A percentile compares a stretch with the other conserved stretches of the same genome.
Evolutionary conservation across 2,888 invertebrate genomes (phyloP).

Genomic region (Cryptocephalus primarius): DNA sequence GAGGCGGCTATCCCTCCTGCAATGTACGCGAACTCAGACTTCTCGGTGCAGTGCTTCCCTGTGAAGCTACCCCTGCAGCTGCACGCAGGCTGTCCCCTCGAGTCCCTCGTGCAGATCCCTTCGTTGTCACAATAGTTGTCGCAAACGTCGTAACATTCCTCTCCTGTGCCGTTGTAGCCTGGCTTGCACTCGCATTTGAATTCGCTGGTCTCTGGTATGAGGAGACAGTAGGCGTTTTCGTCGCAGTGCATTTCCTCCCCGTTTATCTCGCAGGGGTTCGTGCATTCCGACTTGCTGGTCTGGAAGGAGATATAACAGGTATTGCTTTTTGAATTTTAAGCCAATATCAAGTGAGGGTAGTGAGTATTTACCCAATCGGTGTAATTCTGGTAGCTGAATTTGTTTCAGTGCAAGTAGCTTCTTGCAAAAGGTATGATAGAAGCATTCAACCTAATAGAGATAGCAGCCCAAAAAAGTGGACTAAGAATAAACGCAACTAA

Average conservation of each 20-base stretch:
- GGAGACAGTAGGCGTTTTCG: conserved; percentile 74
- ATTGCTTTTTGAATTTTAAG: conserved; percentile 3
- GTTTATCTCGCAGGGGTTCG: conserved; percentile 80
- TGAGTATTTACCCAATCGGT: no score
- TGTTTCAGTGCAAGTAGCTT: no score
- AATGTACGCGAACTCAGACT: conserved; percentile 91
- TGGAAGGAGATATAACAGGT: conserved; percentile 36
- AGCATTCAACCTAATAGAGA: no score
- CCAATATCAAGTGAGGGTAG: no score
- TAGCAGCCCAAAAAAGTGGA: no score
- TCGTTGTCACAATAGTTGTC: conserved; percentile 81
- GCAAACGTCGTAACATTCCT: conserved; percentile 73
- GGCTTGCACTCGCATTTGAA: conserved; percentile 89
- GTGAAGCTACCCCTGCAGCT: conserved; percentile 88
- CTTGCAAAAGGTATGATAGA: no score
- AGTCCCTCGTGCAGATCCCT: conserved; percentile 76
- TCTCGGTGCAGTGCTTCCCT: conserved; percentile 77
- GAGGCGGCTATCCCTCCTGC: conserved; percentile 89
- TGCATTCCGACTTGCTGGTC: conserved; percentile 74
- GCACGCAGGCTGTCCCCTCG: conserved; percentile 74
- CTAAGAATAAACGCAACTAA: no score
- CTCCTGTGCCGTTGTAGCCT: conserved; percentile 83
- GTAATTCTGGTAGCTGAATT: no score
- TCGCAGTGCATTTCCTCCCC: conserved; percentile 80
- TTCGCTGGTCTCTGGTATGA: conserved; percentile 71